Evolutionary conservation across 2,888 invertebrate genomes (phyloP), one percentile per base, ranked within the genome.

Genomic region (Synergus gifuensis): DNA sequence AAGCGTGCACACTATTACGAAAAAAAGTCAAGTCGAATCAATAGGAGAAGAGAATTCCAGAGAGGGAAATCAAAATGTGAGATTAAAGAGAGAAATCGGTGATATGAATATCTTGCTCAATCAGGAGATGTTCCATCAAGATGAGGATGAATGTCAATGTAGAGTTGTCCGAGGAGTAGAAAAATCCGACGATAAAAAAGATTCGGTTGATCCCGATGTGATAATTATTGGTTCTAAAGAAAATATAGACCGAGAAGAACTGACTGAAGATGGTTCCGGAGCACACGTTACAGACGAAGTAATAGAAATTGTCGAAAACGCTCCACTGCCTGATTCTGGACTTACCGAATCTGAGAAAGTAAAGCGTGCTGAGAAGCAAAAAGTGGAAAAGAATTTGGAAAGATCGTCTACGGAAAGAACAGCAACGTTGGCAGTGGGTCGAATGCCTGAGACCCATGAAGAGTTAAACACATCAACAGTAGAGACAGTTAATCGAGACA

Each of bases 91-190:
- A 76, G 79, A 85, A 0, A 22, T 22, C 36, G 76, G 81, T 0
- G 79, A 87, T 22, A 40, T 88, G 44, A 81, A 86, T 14, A 67
- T 78, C n/a, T 76, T 87, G 11, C 78, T 90, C 2, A 82, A 86
- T 44, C 78, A 83, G 7, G 91, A 91, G 77, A 91, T 90, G 90
- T 86, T 90, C 42, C 79, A 85, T 12, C 85, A 89, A 69, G 89
- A 89, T 62, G 86, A 88, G 16, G 83, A 84, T 40, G 89, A 91
- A 44, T 89, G 89, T 73, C 84, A 88, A 7, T 89, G 88, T 49
- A 86, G 91, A 77, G 87, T 89, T 0, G 87, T 87, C 69, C 85
- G 90, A 81, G 81, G 66, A 22, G 14, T 28, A 0, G 78, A 69
- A 64, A 78, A 63, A 4, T 76, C 78, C 9, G 67, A 79, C 18